phyloP scores from a whole-genome alignment of 2,113 vertebrate genomes.

The Fregata magnificens region DNA sequence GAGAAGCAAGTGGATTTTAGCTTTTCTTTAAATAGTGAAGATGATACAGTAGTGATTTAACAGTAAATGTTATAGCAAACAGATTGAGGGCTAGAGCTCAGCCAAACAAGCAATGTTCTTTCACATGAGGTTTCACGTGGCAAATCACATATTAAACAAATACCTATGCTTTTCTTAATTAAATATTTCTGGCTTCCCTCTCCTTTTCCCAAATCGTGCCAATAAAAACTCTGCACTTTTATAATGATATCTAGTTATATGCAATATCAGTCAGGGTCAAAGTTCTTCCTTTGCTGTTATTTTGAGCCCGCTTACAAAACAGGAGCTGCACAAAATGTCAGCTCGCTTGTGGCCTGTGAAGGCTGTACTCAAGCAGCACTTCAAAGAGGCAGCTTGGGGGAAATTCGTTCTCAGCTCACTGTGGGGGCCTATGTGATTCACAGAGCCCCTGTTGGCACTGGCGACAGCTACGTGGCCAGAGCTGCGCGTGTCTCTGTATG shows the following conservation, averaged over 20 bases:
- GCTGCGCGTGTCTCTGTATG: rapidly evolving
- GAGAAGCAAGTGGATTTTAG: conserved; percentile 19
- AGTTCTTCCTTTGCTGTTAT: conserved; percentile 26
- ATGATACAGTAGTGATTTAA: neutral
- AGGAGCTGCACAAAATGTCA: conserved; percentile 29
- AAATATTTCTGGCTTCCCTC: neutral
- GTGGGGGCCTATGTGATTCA: neutral
- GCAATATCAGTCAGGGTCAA: neutral
- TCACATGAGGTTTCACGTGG: neutral
- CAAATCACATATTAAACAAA: neutral
- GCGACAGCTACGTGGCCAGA: neutral
- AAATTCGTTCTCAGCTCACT: neutral
- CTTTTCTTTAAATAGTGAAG: neutral
- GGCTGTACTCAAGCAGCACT: neutral
- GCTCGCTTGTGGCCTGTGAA: neutral
- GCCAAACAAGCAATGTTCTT: neutral
- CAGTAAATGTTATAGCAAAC: neutral
- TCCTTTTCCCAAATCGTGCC: rapidly evolving
- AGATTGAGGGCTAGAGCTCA: neutral
- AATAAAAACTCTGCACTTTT: neutral
- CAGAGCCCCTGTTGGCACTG: neutral
- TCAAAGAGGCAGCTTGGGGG: conserved; percentile 39
- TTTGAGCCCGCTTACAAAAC: neutral
- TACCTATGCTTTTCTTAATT: neutral
- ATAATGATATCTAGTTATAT: neutral